phyloP scores from a whole-genome alignment of 1,140 invertebrate genomes.

The Atta colombica region DNA sequence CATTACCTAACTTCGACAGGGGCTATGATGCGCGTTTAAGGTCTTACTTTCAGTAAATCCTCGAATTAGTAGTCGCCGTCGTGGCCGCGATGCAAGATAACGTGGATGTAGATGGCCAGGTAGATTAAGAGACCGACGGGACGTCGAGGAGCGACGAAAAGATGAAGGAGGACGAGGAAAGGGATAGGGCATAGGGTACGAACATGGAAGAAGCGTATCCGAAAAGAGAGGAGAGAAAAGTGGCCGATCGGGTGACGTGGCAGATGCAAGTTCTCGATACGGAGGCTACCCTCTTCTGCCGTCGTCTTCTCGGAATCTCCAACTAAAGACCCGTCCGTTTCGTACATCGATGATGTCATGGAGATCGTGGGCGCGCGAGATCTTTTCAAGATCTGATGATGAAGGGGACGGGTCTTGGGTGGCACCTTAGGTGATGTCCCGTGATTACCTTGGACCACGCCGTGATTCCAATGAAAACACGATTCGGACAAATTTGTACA shows the following conservation, averaged over 20 bases:
- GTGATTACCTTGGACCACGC: not conserved
- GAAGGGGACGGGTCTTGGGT: not conserved
- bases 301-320: slow-evolving; percentile 62
- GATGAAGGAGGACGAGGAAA: not conserved
- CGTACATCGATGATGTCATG: slow-evolving; percentile 60
- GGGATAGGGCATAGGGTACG: not conserved
- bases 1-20: slow-evolving; percentile 67
- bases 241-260: slow-evolving; percentile 80
- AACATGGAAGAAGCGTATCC: slow-evolving; percentile 47
- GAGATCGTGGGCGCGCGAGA: not conserved
- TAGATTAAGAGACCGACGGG: slow-evolving; percentile 74
- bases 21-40: slow-evolving; percentile 72
- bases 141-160: slow-evolving; percentile 39
- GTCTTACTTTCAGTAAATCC: slow-evolving; percentile 83
- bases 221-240: slow-evolving; percentile 64
- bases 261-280: slow-evolving; percentile 80
- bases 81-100: slow-evolving; percentile 84
- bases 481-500: not conserved
- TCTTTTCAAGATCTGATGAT: not conserved
- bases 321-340: slow-evolving; percentile 68
- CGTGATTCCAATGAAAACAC: slow-evolving; percentile 24
- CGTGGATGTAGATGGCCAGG: slow-evolving; percentile 78
- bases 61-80: slow-evolving; percentile 84
- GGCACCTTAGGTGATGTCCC: slow-evolving; percentile 24
- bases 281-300: slow-evolving; percentile 69